Evolutionary conservation across 2,888 invertebrate species (phyloP).

Genomic region (Kuschelorhynchus macadamiae): DNA sequence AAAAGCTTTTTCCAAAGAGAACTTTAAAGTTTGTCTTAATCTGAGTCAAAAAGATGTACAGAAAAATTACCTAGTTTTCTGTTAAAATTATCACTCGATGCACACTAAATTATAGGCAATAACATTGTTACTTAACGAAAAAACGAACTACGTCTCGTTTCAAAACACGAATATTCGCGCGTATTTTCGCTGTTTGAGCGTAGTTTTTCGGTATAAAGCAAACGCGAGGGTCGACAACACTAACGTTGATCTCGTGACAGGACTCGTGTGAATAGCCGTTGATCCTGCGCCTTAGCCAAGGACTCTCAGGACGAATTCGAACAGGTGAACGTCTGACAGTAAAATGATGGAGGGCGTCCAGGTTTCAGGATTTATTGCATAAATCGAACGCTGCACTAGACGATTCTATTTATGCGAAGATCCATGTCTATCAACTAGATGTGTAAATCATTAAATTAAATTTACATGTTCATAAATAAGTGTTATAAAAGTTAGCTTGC

Average conservation of each 20-base stretch:
- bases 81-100: no score
- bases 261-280: conserved; percentile 34
- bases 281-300: conserved; percentile 31
- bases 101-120: no score
- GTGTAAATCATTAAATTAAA: no score
- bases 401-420: neutral
- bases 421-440: no score
- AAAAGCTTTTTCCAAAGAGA: no score
- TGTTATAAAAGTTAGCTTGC: no score
- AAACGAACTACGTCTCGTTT: no score
- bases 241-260: conserved; percentile 36
- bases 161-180: conserved; percentile 4
- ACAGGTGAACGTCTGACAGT: conserved; percentile 30
- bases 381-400: neutral
- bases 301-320: conserved; percentile 29
- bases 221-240: conserved; percentile 43
- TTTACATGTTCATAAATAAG: no score
- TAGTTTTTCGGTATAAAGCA: conserved; percentile 10
- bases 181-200: conserved; percentile 7
- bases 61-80: no score
- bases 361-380: conserved; percentile 13
- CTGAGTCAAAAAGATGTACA: no score
- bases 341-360: conserved; percentile 14
- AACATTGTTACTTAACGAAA: no score
- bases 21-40: no score